A percentile compares a stretch with the other conserved stretches of the same genome.
Conservation (phyloP, 2,888 invertebrate species). For the Agriopis aurantiaria region DNA sequence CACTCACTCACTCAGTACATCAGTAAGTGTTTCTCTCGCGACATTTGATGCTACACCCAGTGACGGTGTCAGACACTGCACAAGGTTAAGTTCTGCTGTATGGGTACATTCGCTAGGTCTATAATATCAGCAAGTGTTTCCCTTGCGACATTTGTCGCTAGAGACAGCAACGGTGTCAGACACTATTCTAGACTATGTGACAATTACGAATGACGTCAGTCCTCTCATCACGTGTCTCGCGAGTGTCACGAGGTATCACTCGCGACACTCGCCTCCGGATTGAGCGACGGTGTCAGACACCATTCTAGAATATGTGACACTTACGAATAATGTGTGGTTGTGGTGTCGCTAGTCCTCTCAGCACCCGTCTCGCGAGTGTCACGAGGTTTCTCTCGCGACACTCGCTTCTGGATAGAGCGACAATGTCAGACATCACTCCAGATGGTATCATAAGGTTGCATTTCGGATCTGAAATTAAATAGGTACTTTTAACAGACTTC, state of each 20-base stretch:
- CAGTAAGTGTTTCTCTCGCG: conserved; percentile 4
- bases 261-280: conserved; percentile 3
- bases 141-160: conserved; percentile 7
- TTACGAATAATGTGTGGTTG: conserved; percentile 17
- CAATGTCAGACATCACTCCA: conserved; percentile 13
- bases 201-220: conserved; percentile 12
- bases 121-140: conserved; percentile 10
- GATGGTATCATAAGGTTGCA: conserved; percentile 31
- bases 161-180: not conserved
- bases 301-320: not conserved
- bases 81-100: no score
- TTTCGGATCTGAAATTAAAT: conserved; percentile 30
- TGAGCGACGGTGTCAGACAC: conserved; percentile 1
- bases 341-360: conserved; percentile 22
- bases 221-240: conserved; percentile 24
- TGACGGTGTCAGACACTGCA: not conserved
- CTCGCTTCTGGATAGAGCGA: conserved; percentile 13
- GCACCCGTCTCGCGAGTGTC: conserved; percentile 21
- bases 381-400: conserved; percentile 12
- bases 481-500: no score
- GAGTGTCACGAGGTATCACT: conserved; percentile 4
- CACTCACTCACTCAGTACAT: no score
- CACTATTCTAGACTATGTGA: not conserved
- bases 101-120: no score
- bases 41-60: not conserved